A percentile compares a stretch with the other conserved stretches of the same genome.
Conservation (phyloP, 2,797 vertebrate genomes). For the Spheniscus humboldti region DNA sequence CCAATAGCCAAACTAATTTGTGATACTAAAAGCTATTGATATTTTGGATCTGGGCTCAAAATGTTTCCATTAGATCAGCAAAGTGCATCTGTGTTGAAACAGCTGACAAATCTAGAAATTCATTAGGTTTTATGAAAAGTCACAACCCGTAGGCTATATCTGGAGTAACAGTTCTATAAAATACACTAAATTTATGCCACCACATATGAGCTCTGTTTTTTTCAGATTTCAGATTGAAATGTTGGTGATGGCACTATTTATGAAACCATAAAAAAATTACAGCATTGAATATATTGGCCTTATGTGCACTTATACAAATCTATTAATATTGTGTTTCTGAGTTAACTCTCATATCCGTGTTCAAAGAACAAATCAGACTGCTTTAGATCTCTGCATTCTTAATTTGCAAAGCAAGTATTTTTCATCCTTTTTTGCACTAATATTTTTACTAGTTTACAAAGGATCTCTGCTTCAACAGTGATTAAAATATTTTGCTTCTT, state of each 20-base stretch:
- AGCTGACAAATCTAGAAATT: conserved; percentile 76
- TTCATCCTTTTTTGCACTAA: background rate
- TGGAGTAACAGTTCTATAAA: conserved; percentile 69
- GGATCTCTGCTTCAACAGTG: background rate
- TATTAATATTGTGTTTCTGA: conserved; percentile 57
- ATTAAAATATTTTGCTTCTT: background rate
- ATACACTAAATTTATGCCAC: conserved; percentile 60
- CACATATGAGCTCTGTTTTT: conserved; percentile 50
- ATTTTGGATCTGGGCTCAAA: conserved; percentile 71
- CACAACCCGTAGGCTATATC: conserved; percentile 65
- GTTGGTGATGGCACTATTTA: conserved; percentile 69
- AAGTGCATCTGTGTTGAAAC: conserved; percentile 73
- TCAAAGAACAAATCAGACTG: conserved; percentile 19
- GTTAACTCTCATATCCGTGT: background rate
- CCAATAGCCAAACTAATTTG: conserved; percentile 68
- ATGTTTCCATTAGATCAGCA: conserved; percentile 71
- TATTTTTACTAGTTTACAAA: background rate
- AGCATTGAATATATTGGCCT: conserved; percentile 63
- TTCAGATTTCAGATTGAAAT: conserved; percentile 60
- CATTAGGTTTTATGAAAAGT: conserved; percentile 76
- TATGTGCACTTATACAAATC: conserved; percentile 52
- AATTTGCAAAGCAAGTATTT: conserved; percentile 20
- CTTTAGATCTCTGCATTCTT: background rate
- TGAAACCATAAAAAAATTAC: conserved; percentile 67
- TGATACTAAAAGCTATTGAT: conserved; percentile 73